phyloP scores from a whole-genome alignment of 2,797 vertebrate genomes.

The Lepidocolaptes lacrymiger region DNA sequence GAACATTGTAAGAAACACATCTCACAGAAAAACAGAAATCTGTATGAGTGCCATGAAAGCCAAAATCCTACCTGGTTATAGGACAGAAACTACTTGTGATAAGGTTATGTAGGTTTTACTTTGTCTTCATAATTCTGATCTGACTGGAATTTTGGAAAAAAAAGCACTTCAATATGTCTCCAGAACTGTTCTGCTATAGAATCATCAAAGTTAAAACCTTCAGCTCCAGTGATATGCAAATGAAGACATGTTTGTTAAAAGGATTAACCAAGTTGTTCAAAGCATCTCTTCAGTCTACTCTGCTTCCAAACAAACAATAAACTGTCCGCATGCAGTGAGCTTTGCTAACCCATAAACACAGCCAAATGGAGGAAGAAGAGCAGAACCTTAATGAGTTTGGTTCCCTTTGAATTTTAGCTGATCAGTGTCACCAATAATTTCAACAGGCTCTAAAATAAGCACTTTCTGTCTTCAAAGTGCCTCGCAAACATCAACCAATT shows the following conservation, averaged over 20 bases:
- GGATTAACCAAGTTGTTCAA: conserved; percentile 63
- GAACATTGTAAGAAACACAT: background rate
- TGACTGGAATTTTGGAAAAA: background rate
- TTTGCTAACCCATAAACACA: conserved; percentile 50
- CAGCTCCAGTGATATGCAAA: conserved; percentile 29
- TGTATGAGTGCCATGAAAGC: background rate
- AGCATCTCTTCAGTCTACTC: conserved; percentile 51
- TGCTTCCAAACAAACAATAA: conserved; percentile 64
- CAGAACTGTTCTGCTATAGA: background rate
- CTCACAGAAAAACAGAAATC: background rate
- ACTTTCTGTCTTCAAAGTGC: conserved; percentile 59
- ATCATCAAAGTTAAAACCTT: conserved; percentile 58
- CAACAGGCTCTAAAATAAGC: conserved; percentile 67
- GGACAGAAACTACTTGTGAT: conserved; percentile 4
- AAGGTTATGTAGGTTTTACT: background rate
- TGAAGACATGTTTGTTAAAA: conserved; percentile 56
- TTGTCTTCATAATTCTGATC: conserved; percentile 11
- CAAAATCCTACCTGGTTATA: background rate
- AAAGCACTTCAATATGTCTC: background rate
- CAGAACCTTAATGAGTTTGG: conserved; percentile 34
- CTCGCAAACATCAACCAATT: conserved; percentile 57
- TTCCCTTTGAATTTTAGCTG: conserved; percentile 61
- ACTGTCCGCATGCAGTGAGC: conserved; percentile 4
- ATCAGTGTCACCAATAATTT: conserved; percentile 69
- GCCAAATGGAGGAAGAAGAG: conserved; percentile 38